Conservation (phyloP, 2,113 vertebrate species). For the Corythornis vintsioides region DNA sequence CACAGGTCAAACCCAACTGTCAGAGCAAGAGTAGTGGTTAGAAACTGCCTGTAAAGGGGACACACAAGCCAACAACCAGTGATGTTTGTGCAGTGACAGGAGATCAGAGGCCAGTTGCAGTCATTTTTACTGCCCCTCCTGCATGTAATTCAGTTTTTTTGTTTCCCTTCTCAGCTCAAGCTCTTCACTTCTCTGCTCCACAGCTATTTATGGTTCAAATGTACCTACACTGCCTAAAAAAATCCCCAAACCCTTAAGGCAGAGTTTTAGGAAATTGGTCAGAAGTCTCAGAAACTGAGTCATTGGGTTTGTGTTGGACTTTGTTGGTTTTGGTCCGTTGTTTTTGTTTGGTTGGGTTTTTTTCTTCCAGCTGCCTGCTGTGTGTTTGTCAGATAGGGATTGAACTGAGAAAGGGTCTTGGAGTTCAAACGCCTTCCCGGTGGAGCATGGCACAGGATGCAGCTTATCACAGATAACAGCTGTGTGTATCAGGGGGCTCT, state of each 20-base stretch:
- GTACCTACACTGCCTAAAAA: not conserved
- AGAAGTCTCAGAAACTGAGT: conserved; percentile 42
- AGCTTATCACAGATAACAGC: conserved; percentile 51
- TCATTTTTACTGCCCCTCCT: not conserved
- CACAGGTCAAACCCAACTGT: not conserved
- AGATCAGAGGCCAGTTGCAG: not conserved
- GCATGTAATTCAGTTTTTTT: not conserved
- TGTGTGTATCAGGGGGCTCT: not conserved
- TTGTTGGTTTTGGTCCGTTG: not conserved
- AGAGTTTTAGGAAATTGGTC: conserved; percentile 47
- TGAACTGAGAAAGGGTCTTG: conserved; percentile 1
- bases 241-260: not conserved
- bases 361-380: conserved; percentile 33
- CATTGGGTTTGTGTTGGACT: not conserved
- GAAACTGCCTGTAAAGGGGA: not conserved
- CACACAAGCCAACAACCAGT: not conserved
- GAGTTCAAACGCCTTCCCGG: conserved; percentile 45
- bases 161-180: not conserved
- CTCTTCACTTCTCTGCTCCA: not conserved
- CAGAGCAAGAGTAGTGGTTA: not conserved
- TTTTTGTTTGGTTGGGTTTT: not conserved
- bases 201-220: not conserved
- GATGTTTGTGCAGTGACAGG: not conserved
- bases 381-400: conserved; percentile 40
- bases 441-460: conserved; percentile 41